Evolutionary conservation across 2,113 vertebrate species (phyloP).

Genomic region (Petroica traversi): DNA sequence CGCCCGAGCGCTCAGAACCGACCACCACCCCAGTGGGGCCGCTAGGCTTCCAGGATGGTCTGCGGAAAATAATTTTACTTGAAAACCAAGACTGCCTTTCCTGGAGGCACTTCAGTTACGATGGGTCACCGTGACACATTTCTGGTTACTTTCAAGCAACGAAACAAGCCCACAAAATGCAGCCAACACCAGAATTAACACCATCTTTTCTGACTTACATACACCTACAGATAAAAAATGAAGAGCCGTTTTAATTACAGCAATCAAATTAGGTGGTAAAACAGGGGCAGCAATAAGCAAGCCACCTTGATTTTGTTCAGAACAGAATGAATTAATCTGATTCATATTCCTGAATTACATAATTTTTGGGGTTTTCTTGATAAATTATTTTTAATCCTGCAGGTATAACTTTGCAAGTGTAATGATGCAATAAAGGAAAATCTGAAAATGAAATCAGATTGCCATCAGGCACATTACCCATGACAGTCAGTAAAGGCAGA

Average conservation of each 20-base stretch:
- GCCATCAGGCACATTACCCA: background rate
- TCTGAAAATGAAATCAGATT: background rate
- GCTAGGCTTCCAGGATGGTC: background rate
- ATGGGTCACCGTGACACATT: rapidly evolving
- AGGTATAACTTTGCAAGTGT: background rate
- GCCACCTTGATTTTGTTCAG: background rate
- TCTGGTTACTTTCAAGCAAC: background rate
- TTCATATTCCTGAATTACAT: background rate
- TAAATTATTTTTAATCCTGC: background rate
- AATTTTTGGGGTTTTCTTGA: background rate
- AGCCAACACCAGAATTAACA: background rate
- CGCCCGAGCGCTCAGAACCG: background rate
- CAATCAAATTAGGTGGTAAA: background rate
- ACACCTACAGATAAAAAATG: rapidly evolving
- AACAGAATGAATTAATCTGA: background rate
- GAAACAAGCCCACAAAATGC: background rate
- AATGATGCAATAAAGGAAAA: background rate
- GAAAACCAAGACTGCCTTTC: background rate
- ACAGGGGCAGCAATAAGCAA: background rate
- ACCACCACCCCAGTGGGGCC: background rate
- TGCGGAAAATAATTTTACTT: rapidly evolving
- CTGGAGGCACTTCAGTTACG: background rate
- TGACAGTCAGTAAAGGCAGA: background rate
- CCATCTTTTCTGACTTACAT: background rate
- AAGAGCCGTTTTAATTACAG: background rate